Percentiles rank a stretch among this genome's conserved stretches.
These are phyloP conservation scores for Minunthozetes semirufus DNA, from an alignment of 2,888 invertebrate genomes.

Conservation along the genomic window DNA sequence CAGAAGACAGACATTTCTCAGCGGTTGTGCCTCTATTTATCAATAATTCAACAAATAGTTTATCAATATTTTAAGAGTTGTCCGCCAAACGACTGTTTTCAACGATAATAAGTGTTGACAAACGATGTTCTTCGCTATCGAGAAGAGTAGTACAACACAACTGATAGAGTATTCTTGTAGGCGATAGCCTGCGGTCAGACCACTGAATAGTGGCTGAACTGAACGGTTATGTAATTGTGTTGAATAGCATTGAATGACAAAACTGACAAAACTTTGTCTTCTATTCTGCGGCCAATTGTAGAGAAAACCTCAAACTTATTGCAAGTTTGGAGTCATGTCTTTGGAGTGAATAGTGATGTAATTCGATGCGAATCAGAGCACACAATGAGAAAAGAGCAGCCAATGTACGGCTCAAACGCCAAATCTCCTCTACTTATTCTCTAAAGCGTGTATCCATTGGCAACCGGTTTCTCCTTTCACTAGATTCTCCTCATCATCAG, in stretches of 20 bases:
- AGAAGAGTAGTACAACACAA: background rate
- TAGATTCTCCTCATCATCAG: background rate
- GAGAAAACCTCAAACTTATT: slow-evolving; percentile 8
- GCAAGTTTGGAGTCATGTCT: slow-evolving; percentile 1
- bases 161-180: background rate
- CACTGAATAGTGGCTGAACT: background rate
- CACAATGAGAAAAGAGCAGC: slow-evolving; percentile 6
- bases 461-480: background rate
- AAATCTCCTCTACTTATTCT: slow-evolving; percentile 1
- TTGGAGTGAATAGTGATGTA: background rate
- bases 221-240: background rate
- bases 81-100: background rate
- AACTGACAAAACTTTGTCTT: background rate
- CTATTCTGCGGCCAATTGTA: background rate
- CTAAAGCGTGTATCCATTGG: background rate
- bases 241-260: background rate
- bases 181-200: background rate
- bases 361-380: slow-evolving; percentile 4
- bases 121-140: background rate
- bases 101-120: slow-evolving; percentile 4
- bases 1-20: background rate
- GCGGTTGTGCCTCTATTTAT: background rate
- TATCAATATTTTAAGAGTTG: background rate
- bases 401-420: background rate
- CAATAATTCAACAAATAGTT: background rate